phyloP scores from a whole-genome alignment of 2,797 vertebrate species.

The Otolemur crassicaudatus region DNA sequence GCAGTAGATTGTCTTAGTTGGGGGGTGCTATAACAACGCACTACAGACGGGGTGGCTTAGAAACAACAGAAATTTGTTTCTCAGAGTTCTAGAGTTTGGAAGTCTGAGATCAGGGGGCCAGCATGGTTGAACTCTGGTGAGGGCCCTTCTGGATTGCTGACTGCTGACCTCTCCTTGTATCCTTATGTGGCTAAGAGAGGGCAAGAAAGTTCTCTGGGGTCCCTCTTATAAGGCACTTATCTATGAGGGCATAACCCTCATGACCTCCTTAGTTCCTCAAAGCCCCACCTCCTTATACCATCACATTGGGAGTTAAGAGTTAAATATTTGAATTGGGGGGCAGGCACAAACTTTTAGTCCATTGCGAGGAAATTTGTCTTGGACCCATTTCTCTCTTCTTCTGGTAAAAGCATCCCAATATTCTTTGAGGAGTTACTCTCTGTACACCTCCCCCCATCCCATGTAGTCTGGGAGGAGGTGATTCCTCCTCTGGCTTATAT shows the following conservation, averaged over 20 bases:
- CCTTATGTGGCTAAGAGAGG: neutral
- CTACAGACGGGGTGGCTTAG: neutral
- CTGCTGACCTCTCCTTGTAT: accelerated
- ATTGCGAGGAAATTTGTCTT: neutral
- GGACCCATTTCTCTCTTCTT: neutral
- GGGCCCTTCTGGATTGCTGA: neutral
- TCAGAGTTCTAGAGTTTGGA: neutral
- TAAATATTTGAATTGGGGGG: neutral
- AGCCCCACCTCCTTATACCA: neutral
- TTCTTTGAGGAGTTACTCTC: no score
- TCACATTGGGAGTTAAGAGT: neutral
- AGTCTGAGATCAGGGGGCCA: neutral
- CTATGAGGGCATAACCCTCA: neutral
- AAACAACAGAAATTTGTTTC: neutral
- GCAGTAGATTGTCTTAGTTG: neutral
- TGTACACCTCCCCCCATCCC: neutral
- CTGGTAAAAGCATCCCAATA: neutral
- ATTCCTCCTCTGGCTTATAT: neutral
- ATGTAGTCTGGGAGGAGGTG: neutral
- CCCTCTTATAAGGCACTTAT: neutral
- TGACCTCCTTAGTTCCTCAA: neutral
- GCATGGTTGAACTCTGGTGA: neutral
- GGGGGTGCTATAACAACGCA: no score
- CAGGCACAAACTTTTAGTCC: neutral
- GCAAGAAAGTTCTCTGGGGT: neutral